A percentile compares a stretch with the other conserved stretches of the same genome.
phyloP scores from a whole-genome alignment of 2,797 vertebrate genomes.

The Pampus argenteus region DNA sequence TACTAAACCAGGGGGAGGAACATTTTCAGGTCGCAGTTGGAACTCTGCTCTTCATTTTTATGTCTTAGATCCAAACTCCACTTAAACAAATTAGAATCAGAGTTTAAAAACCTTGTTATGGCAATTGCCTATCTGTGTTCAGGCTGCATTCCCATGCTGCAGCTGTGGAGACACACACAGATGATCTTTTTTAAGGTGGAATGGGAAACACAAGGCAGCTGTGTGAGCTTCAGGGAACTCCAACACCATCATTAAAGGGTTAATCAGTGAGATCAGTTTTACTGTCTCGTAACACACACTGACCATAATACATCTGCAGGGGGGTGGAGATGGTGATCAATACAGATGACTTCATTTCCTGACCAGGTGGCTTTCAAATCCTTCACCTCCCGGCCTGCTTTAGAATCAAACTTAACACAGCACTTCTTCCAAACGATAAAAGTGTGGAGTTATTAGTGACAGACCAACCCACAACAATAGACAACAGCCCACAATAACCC shows the following conservation, averaged over 20 bases:
- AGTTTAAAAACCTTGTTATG: neutral
- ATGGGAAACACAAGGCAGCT: constrained; percentile 1
- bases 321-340: neutral
- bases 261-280: neutral
- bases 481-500: too few species aligned
- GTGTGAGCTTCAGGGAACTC: constrained; percentile 8
- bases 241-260: neutral
- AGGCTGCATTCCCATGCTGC: neutral
- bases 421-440: constrained; percentile 9
- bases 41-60: constrained; percentile 19
- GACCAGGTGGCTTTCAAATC: constrained; percentile 28
- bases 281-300: neutral
- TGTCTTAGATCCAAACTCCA: constrained; percentile 11
- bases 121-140: neutral
- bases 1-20: constrained; percentile 5
- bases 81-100: constrained; percentile 35
- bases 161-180: constrained; percentile 14
- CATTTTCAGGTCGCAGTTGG: constrained; percentile 30
- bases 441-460: neutral
- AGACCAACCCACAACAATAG: neutral
- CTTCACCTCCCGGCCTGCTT: constrained; percentile 21
- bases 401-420: neutral
- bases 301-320: neutral
- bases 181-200: constrained; percentile 4
- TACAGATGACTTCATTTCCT: constrained; percentile 35